Conservation (phyloP, 2,113 vertebrate genomes). For the Malurus melanocephalus region DNA sequence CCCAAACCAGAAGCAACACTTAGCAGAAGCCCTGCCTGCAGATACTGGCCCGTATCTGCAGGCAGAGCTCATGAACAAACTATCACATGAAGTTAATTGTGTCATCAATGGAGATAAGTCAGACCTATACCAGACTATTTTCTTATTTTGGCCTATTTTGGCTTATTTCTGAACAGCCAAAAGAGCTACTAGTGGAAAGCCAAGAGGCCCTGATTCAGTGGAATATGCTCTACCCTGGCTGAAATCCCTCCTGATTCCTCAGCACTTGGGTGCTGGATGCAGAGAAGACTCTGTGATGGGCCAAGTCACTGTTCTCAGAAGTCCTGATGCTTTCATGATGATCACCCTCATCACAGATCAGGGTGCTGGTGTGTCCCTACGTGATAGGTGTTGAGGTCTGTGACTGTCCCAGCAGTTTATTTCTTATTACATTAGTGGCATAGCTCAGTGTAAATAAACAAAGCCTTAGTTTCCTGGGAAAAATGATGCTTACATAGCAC, state of each 20-base stretch:
- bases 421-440: slow-evolving; percentile 61
- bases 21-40: not conserved
- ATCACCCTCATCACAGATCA: not conserved
- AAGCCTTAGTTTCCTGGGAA: slow-evolving; percentile 74
- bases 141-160: not conserved
- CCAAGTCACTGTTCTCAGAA: not conserved
- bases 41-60: accelerated
- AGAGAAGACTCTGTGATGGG: not conserved
- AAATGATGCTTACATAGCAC: slow-evolving; percentile 80
- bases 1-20: accelerated
- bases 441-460: slow-evolving; percentile 76
- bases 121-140: not conserved
- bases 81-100: not conserved
- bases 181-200: not conserved
- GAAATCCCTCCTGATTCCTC: not conserved
- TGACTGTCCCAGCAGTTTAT: slow-evolving; percentile 46
- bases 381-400: slow-evolving; percentile 1
- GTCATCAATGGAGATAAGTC: not conserved
- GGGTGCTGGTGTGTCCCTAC: not conserved
- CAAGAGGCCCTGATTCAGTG: not conserved
- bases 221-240: not conserved
- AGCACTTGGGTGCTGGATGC: not conserved
- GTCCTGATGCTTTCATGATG: not conserved
- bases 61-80: not conserved
- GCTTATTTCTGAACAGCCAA: not conserved